Evolutionary conservation across 2,888 invertebrate species (phyloP).

Genomic region (Antheraea assamensis): DNA sequence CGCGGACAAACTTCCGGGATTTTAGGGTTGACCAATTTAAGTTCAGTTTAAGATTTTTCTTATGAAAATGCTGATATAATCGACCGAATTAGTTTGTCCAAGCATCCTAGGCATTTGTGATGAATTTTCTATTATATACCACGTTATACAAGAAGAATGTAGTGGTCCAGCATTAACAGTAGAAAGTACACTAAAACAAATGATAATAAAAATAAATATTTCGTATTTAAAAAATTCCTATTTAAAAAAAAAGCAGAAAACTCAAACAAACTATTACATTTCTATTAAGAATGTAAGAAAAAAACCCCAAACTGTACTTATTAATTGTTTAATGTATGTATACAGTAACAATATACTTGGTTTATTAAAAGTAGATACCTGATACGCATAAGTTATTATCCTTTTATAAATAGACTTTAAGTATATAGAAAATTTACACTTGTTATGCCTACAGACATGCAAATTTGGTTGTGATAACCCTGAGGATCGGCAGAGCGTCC

Average conservation of each 20-base stretch:
- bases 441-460: not conserved
- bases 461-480: constrained; percentile 48
- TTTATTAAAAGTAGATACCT: too few relatives aligned
- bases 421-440: not conserved
- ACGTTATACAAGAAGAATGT: too few relatives aligned
- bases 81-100: too few relatives aligned
- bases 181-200: too few relatives aligned
- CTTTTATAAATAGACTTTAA: not conserved
- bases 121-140: too few relatives aligned
- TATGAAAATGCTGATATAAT: not conserved
- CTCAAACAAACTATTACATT: not conserved
- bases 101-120: not conserved
- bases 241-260: not conserved
- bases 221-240: too few relatives aligned
- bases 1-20: constrained; percentile 76
- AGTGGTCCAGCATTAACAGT: too few relatives aligned
- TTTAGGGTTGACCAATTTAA: constrained; percentile 54
- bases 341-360: too few relatives aligned
- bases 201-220: too few relatives aligned
- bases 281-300: not conserved
- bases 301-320: not conserved
- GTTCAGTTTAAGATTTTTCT: too few relatives aligned
- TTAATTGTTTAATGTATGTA: too few relatives aligned
- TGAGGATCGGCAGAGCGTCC: constrained; percentile 61
- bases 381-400: too few relatives aligned